Evolutionary conservation across 2,797 vertebrate species (phyloP).

Genomic region (Pyrocephalus nanus): DNA sequence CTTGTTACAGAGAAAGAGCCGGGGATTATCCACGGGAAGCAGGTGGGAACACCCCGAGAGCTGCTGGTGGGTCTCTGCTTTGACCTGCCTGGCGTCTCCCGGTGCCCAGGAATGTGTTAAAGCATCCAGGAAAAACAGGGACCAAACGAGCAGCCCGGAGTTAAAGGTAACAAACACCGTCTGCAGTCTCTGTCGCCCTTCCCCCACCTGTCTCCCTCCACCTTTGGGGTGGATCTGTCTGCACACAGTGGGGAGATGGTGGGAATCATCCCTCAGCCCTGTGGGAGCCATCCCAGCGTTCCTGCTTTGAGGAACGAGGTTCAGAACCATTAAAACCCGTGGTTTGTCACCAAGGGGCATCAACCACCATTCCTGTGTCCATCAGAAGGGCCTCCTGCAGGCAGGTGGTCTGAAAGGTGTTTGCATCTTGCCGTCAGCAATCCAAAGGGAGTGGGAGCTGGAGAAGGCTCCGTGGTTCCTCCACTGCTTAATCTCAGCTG

Average conservation of each 20-base stretch:
- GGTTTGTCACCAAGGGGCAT: neutral
- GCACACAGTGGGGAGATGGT: neutral
- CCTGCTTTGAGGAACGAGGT: neutral
- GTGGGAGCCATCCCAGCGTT: neutral
- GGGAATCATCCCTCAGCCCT: neutral
- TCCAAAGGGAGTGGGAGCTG: neutral
- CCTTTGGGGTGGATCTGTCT: neutral
- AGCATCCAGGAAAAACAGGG: neutral
- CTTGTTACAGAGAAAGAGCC: neutral
- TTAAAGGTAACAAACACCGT: neutral
- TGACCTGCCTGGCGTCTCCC: neutral
- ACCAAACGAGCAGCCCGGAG: neutral
- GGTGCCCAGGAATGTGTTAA: neutral
- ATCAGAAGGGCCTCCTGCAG: neutral
- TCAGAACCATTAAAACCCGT: neutral
- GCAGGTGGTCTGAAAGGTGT: fast-evolving
- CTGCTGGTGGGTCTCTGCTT: neutral
- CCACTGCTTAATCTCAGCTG: neutral
- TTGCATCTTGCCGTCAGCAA: neutral
- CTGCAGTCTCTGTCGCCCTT: neutral
- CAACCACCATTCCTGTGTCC: neutral
- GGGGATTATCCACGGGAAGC: neutral
- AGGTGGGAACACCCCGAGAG: neutral
- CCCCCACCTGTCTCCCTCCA: neutral
- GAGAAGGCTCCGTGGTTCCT: neutral